Percentiles rank a stretch among this genome's conserved stretches.
phyloP scores from a whole-genome alignment of 2,113 vertebrate species.

The Periophthalmus modestus region DNA sequence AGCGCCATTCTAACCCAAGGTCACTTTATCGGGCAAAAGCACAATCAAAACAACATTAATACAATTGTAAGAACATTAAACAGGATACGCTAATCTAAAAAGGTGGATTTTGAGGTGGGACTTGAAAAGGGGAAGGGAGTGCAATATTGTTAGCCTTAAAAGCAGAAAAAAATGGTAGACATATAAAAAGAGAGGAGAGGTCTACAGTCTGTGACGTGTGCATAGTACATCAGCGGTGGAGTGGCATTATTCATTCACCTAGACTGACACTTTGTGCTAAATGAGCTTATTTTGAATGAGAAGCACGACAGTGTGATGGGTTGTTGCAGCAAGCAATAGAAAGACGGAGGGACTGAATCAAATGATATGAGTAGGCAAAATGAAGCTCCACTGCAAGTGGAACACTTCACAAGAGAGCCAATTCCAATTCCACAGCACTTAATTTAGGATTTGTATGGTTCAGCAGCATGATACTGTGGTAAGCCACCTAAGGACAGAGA shows the following conservation, averaged over 20 bases:
- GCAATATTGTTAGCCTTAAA: too few relatives aligned
- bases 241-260: constrained; percentile 72
- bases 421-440: constrained; percentile 76
- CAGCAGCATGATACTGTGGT: constrained; percentile 56
- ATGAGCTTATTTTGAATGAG: constrained; percentile 72
- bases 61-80: too few relatives aligned
- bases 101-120: too few relatives aligned
- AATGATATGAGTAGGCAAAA: constrained; percentile 79
- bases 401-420: constrained; percentile 77
- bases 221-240: constrained; percentile 58
- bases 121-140: too few relatives aligned
- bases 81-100: too few relatives aligned
- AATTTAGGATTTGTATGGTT: constrained; percentile 75
- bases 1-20: too few relatives aligned
- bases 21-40: too few relatives aligned
- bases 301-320: constrained; percentile 58
- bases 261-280: constrained; percentile 69
- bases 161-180: neutral
- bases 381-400: constrained; percentile 76
- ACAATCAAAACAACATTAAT: too few relatives aligned
- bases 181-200: constrained; percentile 5
- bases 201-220: constrained; percentile 44
- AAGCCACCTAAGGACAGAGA: constrained; percentile 61
- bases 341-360: constrained; percentile 65
- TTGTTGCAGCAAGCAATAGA: constrained; percentile 60